A percentile compares a stretch with the other conserved stretches of the same genome.
Conservation (phyloP, 2,888 invertebrate species). For the Eledona agricola region DNA sequence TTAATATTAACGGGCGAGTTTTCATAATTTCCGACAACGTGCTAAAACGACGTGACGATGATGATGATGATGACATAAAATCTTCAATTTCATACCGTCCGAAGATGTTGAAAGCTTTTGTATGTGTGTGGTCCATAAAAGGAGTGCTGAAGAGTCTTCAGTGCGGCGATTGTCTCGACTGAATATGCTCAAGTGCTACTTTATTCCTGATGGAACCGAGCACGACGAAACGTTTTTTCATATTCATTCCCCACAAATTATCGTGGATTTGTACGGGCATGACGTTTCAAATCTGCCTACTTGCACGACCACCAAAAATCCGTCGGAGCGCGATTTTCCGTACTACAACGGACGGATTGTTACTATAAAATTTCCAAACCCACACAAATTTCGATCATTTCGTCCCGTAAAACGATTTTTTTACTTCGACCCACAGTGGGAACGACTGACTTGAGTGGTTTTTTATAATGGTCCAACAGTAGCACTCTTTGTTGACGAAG, state of each 20-base stretch:
- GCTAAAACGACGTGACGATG: conserved; percentile 22
- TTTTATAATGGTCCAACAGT: conserved; percentile 53
- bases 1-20: conserved; percentile 2
- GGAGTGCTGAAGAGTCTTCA: conserved; percentile 48
- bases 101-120: conserved; percentile 33
- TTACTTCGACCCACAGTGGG: conserved; percentile 34
- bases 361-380: conserved; percentile 29
- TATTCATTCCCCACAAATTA: conserved; percentile 18
- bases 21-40: conserved; percentile 13
- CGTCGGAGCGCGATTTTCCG: not conserved
- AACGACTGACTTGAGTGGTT: conserved; percentile 42
- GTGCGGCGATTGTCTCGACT: conserved; percentile 50
- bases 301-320: not conserved
- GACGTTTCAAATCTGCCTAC: conserved; percentile 21
- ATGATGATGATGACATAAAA: conserved; percentile 30
- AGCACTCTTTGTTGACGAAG: conserved; percentile 52
- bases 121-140: conserved; percentile 49
- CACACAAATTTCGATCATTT: conserved; percentile 31
- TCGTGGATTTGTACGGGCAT: conserved; percentile 16
- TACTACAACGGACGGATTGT: not conserved
- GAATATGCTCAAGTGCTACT: conserved; percentile 53
- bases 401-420: conserved; percentile 34
- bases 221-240: conserved; percentile 17
- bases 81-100: conserved; percentile 21
- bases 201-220: conserved; percentile 39